Percentiles rank a stretch among this genome's conserved stretches.
phyloP scores from a whole-genome alignment of 2,888 invertebrate species.

The Ennomos fuscantarius region DNA sequence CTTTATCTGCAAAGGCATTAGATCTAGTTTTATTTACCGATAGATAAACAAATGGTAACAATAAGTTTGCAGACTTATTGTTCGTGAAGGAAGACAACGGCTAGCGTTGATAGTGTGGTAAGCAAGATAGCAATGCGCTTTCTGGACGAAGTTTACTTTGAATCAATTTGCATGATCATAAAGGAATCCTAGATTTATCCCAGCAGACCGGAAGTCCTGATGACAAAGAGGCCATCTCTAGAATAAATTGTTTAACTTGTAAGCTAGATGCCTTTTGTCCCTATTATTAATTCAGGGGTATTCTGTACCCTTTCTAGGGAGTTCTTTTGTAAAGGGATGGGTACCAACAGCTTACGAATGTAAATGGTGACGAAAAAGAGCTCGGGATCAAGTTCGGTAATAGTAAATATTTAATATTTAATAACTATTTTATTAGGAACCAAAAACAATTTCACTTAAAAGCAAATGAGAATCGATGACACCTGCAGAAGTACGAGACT shows the following conservation, averaged over 20 bases:
- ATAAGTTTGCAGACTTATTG: conserved; percentile 42
- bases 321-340: conserved; percentile 9
- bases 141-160: conserved; percentile 41
- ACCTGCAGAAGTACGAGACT: no score
- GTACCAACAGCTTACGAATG: conserved; percentile 15
- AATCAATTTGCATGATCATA: conserved; percentile 46
- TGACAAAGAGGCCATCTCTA: conserved; percentile 20
- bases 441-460: no score
- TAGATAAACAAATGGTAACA: neutral
- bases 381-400: no score
- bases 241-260: conserved; percentile 19
- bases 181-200: conserved; percentile 38
- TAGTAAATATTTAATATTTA: no score
- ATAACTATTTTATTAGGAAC: no score
- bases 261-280: conserved; percentile 10
- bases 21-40: conserved; percentile 18
- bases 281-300: conserved; percentile 23
- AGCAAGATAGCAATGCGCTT: conserved; percentile 48
- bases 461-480: no score
- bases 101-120: conserved; percentile 50
- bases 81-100: conserved; percentile 51
- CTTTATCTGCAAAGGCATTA: conserved; percentile 26
- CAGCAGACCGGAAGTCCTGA: conserved; percentile 19
- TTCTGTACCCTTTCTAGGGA: conserved; percentile 14
- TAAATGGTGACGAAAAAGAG: neutral